Conservation (phyloP, 2,113 vertebrate species). For the Puffinus mauretanicus region DNA sequence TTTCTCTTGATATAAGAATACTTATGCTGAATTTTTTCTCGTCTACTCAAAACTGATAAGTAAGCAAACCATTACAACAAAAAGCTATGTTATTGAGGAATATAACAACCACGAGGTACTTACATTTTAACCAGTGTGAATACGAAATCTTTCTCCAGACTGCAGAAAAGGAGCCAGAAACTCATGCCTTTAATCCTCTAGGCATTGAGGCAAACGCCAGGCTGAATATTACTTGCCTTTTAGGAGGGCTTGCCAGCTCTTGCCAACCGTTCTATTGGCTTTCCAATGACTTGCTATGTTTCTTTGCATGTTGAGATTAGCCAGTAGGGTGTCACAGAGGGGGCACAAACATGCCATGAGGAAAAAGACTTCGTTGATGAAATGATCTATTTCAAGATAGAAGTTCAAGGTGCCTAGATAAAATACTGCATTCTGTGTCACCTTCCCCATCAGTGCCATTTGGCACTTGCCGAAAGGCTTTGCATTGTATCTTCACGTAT, state of each 20-base stretch:
- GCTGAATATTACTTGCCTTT: background rate
- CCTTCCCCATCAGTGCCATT: background rate
- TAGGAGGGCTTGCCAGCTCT: background rate
- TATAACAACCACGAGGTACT: background rate
- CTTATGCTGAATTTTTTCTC: background rate
- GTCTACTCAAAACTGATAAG: background rate
- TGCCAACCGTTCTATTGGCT: background rate
- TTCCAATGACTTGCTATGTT: background rate
- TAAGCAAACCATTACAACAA: background rate
- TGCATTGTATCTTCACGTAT: background rate
- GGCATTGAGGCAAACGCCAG: fast-evolving
- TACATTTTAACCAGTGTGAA: fast-evolving
- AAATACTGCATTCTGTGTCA: background rate
- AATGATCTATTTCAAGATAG: fast-evolving
- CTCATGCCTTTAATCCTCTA: background rate
- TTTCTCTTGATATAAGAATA: background rate
- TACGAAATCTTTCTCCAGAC: background rate
- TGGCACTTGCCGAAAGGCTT: background rate
- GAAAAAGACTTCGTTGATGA: background rate
- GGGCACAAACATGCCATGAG: fast-evolving
- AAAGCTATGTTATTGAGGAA: background rate
- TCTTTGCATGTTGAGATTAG: background rate
- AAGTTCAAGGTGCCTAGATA: too few species aligned
- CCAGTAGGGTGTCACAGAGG: background rate
- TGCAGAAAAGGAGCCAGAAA: background rate